A percentile compares a stretch with the other conserved stretches of the same genome.
These are phyloP conservation scores for Dexiosoma caninum DNA, from an alignment of 2,888 invertebrate genomes.

Conservation along the genomic window DNA sequence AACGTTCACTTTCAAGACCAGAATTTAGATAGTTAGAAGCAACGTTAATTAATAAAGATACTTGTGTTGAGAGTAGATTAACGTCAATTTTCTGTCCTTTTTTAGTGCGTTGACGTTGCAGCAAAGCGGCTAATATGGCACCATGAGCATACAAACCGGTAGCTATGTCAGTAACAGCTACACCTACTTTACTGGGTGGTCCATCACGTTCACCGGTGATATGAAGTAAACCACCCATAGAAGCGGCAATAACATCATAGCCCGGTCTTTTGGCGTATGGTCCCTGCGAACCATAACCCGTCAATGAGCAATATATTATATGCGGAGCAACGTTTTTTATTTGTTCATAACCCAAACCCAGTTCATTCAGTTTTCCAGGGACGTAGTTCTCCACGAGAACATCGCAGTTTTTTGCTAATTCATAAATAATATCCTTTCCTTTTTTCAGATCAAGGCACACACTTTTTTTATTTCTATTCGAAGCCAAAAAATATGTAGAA, in stretches of 20 bases:
- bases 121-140: constrained; percentile 93
- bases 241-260: constrained; percentile 96
- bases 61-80: constrained; percentile 94
- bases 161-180: constrained; percentile 95
- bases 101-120: constrained; percentile 87
- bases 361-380: constrained; percentile 89
- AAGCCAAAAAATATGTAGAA: constrained; percentile 89
- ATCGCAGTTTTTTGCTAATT: constrained; percentile 88
- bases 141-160: constrained; percentile 97
- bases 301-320: constrained; percentile 94
- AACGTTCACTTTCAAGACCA: constrained; percentile 85
- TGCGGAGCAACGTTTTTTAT: constrained; percentile 84
- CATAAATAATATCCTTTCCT: constrained; percentile 83
- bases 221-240: constrained; percentile 92
- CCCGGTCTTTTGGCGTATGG: constrained; percentile 93
- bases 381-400: constrained; percentile 95
- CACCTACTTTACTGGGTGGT: constrained; percentile 93
- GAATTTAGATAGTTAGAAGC: constrained; percentile 94
- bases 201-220: constrained; percentile 92
- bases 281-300: constrained; percentile 93
- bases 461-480: constrained; percentile 97
- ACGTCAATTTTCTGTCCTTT: constrained; percentile 95
- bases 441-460: constrained; percentile 90
- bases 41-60: constrained; percentile 91
- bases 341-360: constrained; percentile 89